Evolutionary conservation across 2,113 vertebrate species (phyloP).

Genomic region (Actenoides hombroni): DNA sequence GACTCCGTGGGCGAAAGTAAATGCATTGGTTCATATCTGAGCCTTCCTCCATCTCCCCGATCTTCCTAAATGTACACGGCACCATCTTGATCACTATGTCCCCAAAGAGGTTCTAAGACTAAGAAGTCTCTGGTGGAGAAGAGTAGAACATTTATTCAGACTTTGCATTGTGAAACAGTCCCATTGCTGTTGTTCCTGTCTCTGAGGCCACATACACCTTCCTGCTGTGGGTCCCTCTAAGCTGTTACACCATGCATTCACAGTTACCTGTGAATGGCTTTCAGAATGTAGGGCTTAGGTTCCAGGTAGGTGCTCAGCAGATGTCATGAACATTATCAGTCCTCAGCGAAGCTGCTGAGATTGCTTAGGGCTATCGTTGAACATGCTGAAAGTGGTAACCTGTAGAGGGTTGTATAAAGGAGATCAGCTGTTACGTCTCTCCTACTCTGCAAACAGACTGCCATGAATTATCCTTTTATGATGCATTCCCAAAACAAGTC

Average conservation of each 20-base stretch:
- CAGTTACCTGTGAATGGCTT: not conserved
- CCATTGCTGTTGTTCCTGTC: not conserved
- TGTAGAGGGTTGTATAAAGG: not conserved
- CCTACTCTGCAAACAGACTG: not conserved
- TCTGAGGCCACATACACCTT: not conserved
- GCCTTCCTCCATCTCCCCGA: not conserved
- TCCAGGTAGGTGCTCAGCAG: not conserved
- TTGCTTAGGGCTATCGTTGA: not conserved
- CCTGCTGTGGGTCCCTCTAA: not conserved
- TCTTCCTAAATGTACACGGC: not conserved
- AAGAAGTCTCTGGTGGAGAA: not conserved
- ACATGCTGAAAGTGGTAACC: not conserved
- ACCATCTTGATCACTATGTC: not conserved
- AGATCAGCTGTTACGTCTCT: not conserved
- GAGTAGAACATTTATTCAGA: not conserved
- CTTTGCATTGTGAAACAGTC: accelerated
- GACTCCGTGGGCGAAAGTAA: not conserved
- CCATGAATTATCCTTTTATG: not conserved
- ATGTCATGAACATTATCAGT: not conserved
- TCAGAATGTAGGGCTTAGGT: not conserved
- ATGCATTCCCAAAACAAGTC: not conserved
- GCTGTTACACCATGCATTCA: too few species aligned
- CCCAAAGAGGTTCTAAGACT: not conserved
- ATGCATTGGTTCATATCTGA: not conserved
- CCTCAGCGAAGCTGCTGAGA: not conserved